These are phyloP conservation scores for Hymenopus coronatus DNA, from an alignment of 2,888 invertebrate species.

Conservation along the genomic window DNA sequence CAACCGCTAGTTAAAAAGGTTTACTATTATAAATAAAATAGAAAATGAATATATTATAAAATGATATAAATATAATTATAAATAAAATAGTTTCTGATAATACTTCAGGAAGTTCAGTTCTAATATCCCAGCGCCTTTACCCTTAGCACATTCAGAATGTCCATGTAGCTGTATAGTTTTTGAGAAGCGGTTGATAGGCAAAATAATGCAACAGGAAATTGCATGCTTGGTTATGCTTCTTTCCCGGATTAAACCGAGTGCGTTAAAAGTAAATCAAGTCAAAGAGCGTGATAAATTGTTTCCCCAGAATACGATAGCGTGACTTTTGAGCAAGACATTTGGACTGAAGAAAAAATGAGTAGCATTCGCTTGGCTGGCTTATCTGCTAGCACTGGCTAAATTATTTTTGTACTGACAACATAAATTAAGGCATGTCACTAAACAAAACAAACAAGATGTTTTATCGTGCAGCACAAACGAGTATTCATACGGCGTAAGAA, in stretches of 20 bases:
- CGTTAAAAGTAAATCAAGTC: neutral
- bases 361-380: neutral
- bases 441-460: neutral
- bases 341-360: neutral
- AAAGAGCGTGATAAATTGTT: neutral
- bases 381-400: neutral
- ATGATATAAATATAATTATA: too few species aligned
- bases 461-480: neutral
- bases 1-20: too few species aligned
- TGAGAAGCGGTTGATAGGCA: too few species aligned
- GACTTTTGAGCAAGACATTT: neutral
- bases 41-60: too few species aligned
- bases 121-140: too few species aligned
- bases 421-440: neutral
- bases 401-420: neutral
- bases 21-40: too few species aligned
- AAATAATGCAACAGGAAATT: neutral
- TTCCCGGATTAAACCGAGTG: neutral
- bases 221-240: neutral
- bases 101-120: too few species aligned
- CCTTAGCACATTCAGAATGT: too few species aligned
- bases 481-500: neutral
- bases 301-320: neutral
- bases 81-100: too few species aligned
- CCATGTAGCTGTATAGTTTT: neutral